Evolutionary conservation across 2,888 invertebrate genomes (phyloP), one percentile per base, ranked within the genome.

Genomic region (Lasioglossum vierecki): DNA sequence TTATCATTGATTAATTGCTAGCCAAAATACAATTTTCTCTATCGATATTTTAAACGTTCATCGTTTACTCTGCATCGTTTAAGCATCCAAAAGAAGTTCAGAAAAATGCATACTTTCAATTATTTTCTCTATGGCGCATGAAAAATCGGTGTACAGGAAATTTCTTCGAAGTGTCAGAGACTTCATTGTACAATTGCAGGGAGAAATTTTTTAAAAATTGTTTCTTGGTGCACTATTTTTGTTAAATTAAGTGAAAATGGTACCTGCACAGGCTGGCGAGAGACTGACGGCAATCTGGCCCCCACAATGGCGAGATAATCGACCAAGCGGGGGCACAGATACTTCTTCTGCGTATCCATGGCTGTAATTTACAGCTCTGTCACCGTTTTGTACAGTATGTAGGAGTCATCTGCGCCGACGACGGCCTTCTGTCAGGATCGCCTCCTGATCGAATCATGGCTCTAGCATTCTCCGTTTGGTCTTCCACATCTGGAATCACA

Each of bases 261-360:
- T 95, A 98, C 98, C 97, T 98, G 98, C 79, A 98, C 97, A 66
- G 98, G 97, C 92, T 96, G 97, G 88, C 97, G 96, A 90, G 98
- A 96, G 88, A 96, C 95, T 92, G 97, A 96, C 73, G 97, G 97
- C 70, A 98, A 97, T 90, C 98, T 96, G 49, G 98, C 98, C 92
- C 99, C 99, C 92, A 99, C 99, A 94, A 99, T 98, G 92, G 99
- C 98, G 95, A 99, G 96, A 95, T 99, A 99, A 96, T 99, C 99
- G 95, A 98, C 97, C 94, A 98, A 96, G 91, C 98, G 97, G 93
- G 98, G 98, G 95, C 98, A 98, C 92, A 98, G 95, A 93, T 97
- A 97, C 94, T 97, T 97, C 94, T 97, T 97, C 95, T 98, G 98
- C 91, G 96, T 96, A 93, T 97, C 97, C 95, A 95, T 95, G 86